phyloP scores from a whole-genome alignment of 2,113 vertebrate genomes.

The Platycercus adscitus region DNA sequence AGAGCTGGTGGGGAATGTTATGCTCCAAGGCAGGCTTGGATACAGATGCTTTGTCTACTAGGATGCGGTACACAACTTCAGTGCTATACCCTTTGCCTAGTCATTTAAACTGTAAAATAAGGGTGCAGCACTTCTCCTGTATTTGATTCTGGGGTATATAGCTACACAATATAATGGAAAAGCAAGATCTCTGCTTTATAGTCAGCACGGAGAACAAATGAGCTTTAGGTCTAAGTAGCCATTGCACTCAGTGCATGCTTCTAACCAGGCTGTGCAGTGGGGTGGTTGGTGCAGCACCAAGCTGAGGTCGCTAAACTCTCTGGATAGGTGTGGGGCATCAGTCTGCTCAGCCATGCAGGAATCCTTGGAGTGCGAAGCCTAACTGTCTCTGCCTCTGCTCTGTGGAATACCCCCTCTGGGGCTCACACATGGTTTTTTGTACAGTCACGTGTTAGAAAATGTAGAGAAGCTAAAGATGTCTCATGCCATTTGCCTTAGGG shows the following conservation, averaged over 20 bases:
- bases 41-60: neutral
- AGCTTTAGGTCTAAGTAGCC: neutral
- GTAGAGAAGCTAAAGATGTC: neutral
- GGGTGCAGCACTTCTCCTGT: neutral
- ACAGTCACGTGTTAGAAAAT: neutral
- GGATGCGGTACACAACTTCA: neutral
- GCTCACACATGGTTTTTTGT: neutral
- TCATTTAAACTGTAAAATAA: neutral
- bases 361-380: neutral
- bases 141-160: neutral
- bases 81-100: neutral
- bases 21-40: neutral
- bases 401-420: neutral
- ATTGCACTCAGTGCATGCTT: neutral
- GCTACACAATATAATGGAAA: neutral
- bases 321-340: accelerated
- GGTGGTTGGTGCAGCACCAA: neutral
- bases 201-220: neutral
- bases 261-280: neutral
- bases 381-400: neutral
- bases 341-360: neutral
- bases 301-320: neutral
- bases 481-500: neutral
- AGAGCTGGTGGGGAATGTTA: neutral
- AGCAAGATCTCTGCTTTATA: neutral